Evolutionary conservation across 2,113 vertebrate genomes (phyloP).

Genomic region (Danionella cerebrum): DNA sequence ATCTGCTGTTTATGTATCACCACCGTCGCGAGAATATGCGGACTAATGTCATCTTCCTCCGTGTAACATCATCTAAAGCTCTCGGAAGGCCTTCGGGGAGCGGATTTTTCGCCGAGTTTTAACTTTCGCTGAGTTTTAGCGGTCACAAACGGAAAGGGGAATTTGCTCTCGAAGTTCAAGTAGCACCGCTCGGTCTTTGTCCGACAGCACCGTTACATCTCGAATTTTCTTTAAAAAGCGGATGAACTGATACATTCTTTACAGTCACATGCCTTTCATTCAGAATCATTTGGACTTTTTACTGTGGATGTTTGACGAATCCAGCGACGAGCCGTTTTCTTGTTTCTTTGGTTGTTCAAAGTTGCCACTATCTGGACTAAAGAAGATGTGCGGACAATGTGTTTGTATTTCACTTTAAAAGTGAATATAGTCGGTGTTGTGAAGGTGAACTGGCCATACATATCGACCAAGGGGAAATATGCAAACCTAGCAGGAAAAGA

Average conservation of each 20-base stretch:
- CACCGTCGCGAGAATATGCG: constrained; percentile 15
- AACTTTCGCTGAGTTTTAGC: not conserved
- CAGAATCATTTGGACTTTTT: not conserved
- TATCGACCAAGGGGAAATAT: constrained; percentile 41
- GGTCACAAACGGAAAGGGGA: constrained; percentile 19
- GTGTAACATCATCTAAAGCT: not conserved
- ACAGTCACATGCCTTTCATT: constrained; percentile 17
- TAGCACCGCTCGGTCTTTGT: not conserved
- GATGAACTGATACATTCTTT: not conserved
- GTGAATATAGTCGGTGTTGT: not conserved
- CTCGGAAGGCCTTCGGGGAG: not conserved
- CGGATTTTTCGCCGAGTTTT: constrained; percentile 13
- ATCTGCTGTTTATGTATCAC: constrained; percentile 42
- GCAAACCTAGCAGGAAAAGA: constrained; percentile 60
- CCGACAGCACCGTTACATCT: not conserved
- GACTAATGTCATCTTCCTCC: not conserved
- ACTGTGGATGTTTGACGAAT: not conserved
- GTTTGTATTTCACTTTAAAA: not conserved
- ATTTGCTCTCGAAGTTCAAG: constrained; percentile 18
- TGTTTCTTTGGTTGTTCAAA: not conserved
- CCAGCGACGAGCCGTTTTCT: not conserved
- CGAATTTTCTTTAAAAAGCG: not conserved
- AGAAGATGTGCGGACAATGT: not conserved
- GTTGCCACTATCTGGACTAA: not conserved
- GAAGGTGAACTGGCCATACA: constrained; percentile 37